A percentile compares a stretch with the other conserved stretches of the same genome.
Conservation (phyloP, 2,113 vertebrate genomes). For the Pelvicachromis taeniatus region DNA sequence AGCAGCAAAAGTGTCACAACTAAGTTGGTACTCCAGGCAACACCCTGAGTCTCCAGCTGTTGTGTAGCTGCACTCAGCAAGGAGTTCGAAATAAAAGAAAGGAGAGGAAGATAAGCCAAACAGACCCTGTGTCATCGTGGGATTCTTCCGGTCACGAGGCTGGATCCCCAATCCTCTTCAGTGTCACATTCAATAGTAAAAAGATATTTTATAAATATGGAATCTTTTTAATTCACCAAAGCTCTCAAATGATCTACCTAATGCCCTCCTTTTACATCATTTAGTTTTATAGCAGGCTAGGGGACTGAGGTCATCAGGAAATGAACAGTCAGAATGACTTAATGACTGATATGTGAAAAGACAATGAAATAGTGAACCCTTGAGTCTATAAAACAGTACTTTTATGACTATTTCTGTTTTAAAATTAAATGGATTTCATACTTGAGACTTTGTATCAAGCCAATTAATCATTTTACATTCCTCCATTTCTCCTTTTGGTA, state of each 20-base stretch:
- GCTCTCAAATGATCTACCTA: not conserved
- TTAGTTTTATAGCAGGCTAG: constrained; percentile 1
- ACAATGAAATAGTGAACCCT: constrained; percentile 1
- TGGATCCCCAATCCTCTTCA: not conserved
- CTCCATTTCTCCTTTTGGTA: not conserved
- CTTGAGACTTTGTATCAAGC: not conserved
- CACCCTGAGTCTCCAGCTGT: not conserved
- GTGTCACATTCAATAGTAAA: not conserved
- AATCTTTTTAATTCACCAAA: not conserved
- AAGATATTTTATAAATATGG: not conserved
- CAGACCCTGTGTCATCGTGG: not conserved
- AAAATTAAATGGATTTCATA: constrained; percentile 15
- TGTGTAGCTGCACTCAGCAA: not conserved
- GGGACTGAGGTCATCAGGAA: constrained; percentile 14
- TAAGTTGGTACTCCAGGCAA: not conserved
- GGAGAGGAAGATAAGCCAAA: not conserved
- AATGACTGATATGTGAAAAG: constrained; percentile 8
- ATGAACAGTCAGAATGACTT: constrained; percentile 4
- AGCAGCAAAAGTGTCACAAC: not conserved
- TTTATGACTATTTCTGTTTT: constrained; percentile 12
- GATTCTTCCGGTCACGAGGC: not conserved
- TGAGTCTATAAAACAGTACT: constrained; percentile 11
- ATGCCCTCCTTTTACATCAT: not conserved
- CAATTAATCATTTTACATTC: not conserved
- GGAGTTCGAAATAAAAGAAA: not conserved